Percentiles rank a stretch among this genome's conserved stretches.
phyloP scores from a whole-genome alignment of 2,113 vertebrate species.

The Caranx melampygus region DNA sequence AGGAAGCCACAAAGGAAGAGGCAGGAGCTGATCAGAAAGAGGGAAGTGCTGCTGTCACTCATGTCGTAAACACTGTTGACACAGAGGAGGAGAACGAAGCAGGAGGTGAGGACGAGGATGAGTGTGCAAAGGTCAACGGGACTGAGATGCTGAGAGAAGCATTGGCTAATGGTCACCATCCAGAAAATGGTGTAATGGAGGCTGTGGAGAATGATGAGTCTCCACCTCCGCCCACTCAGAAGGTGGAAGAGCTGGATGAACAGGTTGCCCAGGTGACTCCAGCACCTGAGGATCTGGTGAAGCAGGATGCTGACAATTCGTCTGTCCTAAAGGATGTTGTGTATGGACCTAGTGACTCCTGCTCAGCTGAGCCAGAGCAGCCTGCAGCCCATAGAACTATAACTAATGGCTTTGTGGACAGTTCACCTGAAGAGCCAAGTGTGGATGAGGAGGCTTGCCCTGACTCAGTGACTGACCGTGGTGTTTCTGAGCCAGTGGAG shows the following conservation, averaged over 20 bases:
- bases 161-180: slow-evolving; percentile 53
- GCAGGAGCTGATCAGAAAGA: slow-evolving; percentile 77
- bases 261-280: slow-evolving; percentile 15
- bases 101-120: slow-evolving; percentile 23
- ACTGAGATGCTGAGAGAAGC: slow-evolving; percentile 29
- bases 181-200: slow-evolving; percentile 36
- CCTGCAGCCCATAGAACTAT: slow-evolving; percentile 69
- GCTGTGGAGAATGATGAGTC: slow-evolving; percentile 17
- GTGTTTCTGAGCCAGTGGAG: slow-evolving; percentile 63
- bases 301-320: slow-evolving; percentile 43
- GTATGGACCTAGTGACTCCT: slow-evolving; percentile 4
- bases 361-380: slow-evolving; percentile 40
- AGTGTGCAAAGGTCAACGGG: slow-evolving; percentile 15
- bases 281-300: slow-evolving; percentile 32
- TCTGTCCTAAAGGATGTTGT: slow-evolving; percentile 29
- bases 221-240: slow-evolving; percentile 21
- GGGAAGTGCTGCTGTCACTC: slow-evolving; percentile 12
- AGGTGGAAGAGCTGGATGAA: slow-evolving; percentile 37
- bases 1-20: slow-evolving; percentile 93
- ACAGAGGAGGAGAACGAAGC: slow-evolving; percentile 29
- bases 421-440: slow-evolving; percentile 38
- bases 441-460: slow-evolving; percentile 54
- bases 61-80: slow-evolving; percentile 16
- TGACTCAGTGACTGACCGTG: slow-evolving; percentile 61
- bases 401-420: slow-evolving; percentile 69